phyloP scores from a whole-genome alignment of 2,888 invertebrate genomes.

The Drosophila tripunctata region DNA sequence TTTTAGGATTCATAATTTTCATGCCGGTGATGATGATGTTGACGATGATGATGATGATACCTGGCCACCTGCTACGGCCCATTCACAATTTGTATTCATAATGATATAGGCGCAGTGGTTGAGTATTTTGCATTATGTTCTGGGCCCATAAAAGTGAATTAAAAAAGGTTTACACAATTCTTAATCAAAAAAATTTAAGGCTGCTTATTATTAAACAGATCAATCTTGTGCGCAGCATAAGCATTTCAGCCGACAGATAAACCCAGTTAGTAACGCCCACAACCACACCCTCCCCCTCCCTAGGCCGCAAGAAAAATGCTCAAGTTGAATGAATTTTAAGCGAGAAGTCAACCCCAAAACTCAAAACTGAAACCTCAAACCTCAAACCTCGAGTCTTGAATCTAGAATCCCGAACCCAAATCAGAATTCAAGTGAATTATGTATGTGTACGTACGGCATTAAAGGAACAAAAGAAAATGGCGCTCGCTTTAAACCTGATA shows the following conservation, averaged over 20 bases:
- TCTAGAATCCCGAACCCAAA: constrained; percentile 2
- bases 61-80: not conserved
- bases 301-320: constrained; percentile 5
- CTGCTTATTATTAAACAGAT: constrained; percentile 76
- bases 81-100: constrained; percentile 32
- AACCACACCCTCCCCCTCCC: not conserved
- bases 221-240: constrained; percentile 62
- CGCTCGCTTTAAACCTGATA: constrained; percentile 47
- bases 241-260: constrained; percentile 40
- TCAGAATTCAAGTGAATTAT: constrained; percentile 39
- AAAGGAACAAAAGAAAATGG: constrained; percentile 67
- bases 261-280: constrained; percentile 16
- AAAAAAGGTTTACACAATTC: constrained; percentile 46
- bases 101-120: constrained; percentile 17
- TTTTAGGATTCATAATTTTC: constrained; percentile 2
- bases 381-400: not conserved
- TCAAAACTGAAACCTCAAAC: not conserved
- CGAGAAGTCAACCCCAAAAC: not conserved
- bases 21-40: not conserved
- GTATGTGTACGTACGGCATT: constrained; percentile 9
- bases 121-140: constrained; percentile 12
- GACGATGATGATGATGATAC: not conserved
- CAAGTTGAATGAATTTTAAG: constrained; percentile 41
- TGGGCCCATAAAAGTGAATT: constrained; percentile 40
- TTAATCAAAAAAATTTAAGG: constrained; percentile 46